Conservation (phyloP, 2,797 vertebrate genomes). For the Channa striata region DNA sequence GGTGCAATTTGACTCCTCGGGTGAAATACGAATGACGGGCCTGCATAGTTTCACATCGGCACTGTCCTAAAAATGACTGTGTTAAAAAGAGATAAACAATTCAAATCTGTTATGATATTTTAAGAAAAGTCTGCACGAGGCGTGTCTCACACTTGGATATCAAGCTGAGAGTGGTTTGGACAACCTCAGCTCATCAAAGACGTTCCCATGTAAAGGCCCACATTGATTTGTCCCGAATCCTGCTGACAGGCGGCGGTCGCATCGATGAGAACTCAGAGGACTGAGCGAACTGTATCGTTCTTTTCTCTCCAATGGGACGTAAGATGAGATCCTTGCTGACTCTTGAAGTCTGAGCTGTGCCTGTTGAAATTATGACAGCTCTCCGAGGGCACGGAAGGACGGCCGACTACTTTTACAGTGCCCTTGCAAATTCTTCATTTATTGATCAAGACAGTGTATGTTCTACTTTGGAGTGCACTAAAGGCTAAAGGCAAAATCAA, state of each 20-base stretch:
- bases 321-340: conserved; percentile 41
- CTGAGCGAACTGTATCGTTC: conserved; percentile 30
- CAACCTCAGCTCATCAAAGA: conserved; percentile 48
- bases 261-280: conserved; percentile 54
- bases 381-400: conserved; percentile 24
- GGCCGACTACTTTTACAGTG: conserved; percentile 33
- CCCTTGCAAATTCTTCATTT: conserved; percentile 17
- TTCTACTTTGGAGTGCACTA: conserved; percentile 13
- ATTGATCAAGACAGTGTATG: not conserved
- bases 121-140: not conserved
- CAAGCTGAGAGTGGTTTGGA: conserved; percentile 3
- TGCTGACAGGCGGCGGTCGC: conserved; percentile 37
- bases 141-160: not conserved
- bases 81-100: not conserved
- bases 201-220: conserved; percentile 36
- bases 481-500: conserved; percentile 25
- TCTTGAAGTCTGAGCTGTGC: conserved; percentile 19
- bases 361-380: conserved; percentile 35
- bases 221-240: conserved; percentile 65
- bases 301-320: conserved; percentile 38
- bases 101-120: not conserved
- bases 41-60: not conserved
- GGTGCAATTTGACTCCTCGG: not conserved
- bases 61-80: not conserved
- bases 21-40: not conserved